These are phyloP conservation scores for Araneus ventricosus DNA, from an alignment of 1,140 invertebrate species.

Conservation along the genomic window DNA sequence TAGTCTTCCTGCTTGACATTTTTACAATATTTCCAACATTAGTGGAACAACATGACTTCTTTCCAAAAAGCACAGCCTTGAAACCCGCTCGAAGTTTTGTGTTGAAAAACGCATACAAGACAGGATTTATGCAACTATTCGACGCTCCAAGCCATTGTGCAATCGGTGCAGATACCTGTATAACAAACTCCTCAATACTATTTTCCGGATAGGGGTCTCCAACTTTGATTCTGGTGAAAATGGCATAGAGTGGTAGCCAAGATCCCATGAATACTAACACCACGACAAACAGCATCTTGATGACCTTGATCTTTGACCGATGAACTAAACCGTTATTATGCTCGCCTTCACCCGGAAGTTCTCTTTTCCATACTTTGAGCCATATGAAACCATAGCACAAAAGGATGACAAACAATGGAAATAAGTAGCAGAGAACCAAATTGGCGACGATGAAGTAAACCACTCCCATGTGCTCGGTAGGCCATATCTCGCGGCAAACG, in stretches of 20 bases:
- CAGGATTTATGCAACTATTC: conserved; percentile 82
- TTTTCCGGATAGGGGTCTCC: conserved; percentile 79
- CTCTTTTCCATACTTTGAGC: conserved; percentile 92
- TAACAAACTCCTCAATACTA: conserved; percentile 73
- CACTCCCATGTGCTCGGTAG: conserved; percentile 87
- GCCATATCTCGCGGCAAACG: conserved; percentile 92
- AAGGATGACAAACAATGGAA: conserved; percentile 94
- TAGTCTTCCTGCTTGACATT: conserved; percentile 13
- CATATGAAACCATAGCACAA: conserved; percentile 96
- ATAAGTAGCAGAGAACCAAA: conserved; percentile 93
- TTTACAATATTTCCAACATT: background rate
- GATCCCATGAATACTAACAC: conserved; percentile 96
- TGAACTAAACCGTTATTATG: conserved; percentile 88
- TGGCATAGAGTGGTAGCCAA: conserved; percentile 96
- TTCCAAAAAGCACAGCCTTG: conserved; percentile 12
- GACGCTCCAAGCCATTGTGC: conserved; percentile 83
- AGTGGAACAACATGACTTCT: conserved; percentile 1
- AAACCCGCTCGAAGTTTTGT: conserved; percentile 82
- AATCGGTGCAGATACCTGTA: conserved; percentile 78
- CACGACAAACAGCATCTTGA: conserved; percentile 97
- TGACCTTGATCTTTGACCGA: conserved; percentile 86
- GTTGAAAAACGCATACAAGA: conserved; percentile 82
- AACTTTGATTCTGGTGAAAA: conserved; percentile 92
- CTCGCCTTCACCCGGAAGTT: conserved; percentile 90
- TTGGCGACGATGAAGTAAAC: conserved; percentile 94